Evolutionary conservation across 2,797 vertebrate genomes (phyloP), one percentile per base, ranked within the genome.

Genomic region (Leptodactylus fallax): DNA sequence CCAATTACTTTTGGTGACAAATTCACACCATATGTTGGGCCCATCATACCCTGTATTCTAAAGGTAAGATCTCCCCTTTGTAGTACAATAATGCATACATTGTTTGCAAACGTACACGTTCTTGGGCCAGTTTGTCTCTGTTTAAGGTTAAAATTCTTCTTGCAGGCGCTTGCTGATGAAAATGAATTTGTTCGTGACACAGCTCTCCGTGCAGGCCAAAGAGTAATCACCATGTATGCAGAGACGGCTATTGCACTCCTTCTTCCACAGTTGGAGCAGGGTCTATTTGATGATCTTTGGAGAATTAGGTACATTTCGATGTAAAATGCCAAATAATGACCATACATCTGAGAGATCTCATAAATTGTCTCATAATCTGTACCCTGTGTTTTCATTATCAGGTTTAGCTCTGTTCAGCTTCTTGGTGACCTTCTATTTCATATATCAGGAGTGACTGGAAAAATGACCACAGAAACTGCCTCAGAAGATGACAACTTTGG

Each of bases 401-500:
- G 98, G 93, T 99, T 99, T 93, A 99, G 98, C 93, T 99, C 98
- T 0, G 98, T 99, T 90, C 98, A 99, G 94, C 96, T 99, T 90
- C 97, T 99, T 10, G 98, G 98, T 88, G 98, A 99, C 91, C 96
- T 99, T 86, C 92, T 99, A 0, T 99, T 99, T 95, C 98, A 99
- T 79, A 99, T 99, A 93, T 99, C 98, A 0, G 98, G 98, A 83
- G 98, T 99, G 90, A 97, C 98, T 0, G 98, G 98, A 81, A 99
- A 99, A 95, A 99, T 99, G 98, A 99, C 98, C 51, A 99, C 98
- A 11, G 98, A 99, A 93, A 99, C 98, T 0, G 98, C 98, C 3
- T 99, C 97, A 0, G 98, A 99, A 90, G 98, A 99, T 21, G 98
- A 99, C 93, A 99, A 99, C 94, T 99, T 99, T 85, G 98, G 98